Evolutionary conservation across 1,140 invertebrate genomes (phyloP), one percentile per base, ranked within the genome.

Genomic region (Caerostris extrusa): DNA sequence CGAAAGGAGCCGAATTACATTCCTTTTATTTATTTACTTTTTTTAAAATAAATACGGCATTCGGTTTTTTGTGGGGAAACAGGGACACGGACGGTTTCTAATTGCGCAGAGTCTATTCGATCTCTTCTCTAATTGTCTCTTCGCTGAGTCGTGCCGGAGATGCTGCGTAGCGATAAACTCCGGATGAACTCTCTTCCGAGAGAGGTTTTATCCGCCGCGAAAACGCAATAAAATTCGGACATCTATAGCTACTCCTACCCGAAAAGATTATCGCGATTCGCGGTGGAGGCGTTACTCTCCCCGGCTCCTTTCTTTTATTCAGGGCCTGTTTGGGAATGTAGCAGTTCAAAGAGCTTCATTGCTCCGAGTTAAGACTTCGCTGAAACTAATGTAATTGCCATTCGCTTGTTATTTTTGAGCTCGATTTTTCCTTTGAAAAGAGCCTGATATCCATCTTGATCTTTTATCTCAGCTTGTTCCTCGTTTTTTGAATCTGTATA

Each of bases 71-170:
- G 34, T 55, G 8, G 10, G 57, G 50, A 90, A 69, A 71, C 64
- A 71, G 55, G 55, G 67, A 90, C 64, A 90, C 64, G 50, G 3
- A 81, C 64, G 55, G 7, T 19, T 90, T 90, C 88, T 90, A 90
- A 90, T 90, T 90, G 88, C 71, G 88, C 88, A 77, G 61, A 58
- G 55, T 71, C 88, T 57, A 90, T 90, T 90, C 64, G 88, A 90
- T 90, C 77, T 56, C 88, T 50, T 50, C 64, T 71, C 88, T 90
- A 90, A 90, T 90, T 90, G 88, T 90, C 88, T 69, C 88, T 90
- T 77, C n/a, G 19, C 64, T 17, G 67, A 71, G n/a, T 90, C 88
- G 88, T 90, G 88, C 64, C 53, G 50, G 64, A 90, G 88, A 90
- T 90, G 50, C 67, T 14, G 55, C 7, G 55, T 7, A 50, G 50